A percentile compares a stretch with the other conserved stretches of the same genome.
Evolutionary conservation across 37 sponge, comb jelly and placozoan species (phyloP).

Genomic region (Petrosia ficiformis): DNA sequence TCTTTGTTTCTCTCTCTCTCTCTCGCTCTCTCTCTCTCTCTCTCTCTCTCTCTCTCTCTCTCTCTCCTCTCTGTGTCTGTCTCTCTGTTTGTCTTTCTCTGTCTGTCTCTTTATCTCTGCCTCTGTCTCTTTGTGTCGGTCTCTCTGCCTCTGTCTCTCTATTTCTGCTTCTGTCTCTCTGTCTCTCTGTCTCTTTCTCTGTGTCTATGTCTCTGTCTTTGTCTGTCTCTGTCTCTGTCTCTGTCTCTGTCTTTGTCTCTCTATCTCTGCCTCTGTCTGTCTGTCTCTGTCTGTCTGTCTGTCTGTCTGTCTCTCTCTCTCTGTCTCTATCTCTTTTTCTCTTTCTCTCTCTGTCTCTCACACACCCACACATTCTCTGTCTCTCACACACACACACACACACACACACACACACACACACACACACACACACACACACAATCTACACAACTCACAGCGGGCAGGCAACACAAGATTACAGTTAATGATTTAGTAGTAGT

Average conservation of each 20-base stretch:
- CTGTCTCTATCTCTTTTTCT: no score
- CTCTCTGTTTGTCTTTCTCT: no score
- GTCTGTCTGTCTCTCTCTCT: neutral
- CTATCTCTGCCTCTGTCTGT: no score
- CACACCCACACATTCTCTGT: neutral
- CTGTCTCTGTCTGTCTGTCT: neutral
- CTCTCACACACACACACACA: neutral
- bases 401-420: neutral
- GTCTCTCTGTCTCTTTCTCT: no score
- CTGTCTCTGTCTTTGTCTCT: no score
- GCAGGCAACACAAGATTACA: slow-evolving; percentile 82
- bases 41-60: slow-evolving; percentile 35
- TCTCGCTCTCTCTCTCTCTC: slow-evolving; percentile 21
- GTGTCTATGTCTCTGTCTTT: no score
- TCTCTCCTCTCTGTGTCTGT: slow-evolving; percentile 25
- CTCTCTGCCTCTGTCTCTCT: no score
- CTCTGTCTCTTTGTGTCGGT: no score
- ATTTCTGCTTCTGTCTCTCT: no score
- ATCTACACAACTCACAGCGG: no score
- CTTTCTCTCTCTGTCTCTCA: neutral
- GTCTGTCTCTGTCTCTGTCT: neutral
- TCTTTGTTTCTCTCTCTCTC: no score
- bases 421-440: no score
- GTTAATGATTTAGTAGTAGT: slow-evolving; percentile 72
- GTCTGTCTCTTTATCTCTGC: neutral